These are phyloP conservation scores for Amphiprion percula DNA, from an alignment of 2,113 vertebrate species.

Conservation along the genomic window DNA sequence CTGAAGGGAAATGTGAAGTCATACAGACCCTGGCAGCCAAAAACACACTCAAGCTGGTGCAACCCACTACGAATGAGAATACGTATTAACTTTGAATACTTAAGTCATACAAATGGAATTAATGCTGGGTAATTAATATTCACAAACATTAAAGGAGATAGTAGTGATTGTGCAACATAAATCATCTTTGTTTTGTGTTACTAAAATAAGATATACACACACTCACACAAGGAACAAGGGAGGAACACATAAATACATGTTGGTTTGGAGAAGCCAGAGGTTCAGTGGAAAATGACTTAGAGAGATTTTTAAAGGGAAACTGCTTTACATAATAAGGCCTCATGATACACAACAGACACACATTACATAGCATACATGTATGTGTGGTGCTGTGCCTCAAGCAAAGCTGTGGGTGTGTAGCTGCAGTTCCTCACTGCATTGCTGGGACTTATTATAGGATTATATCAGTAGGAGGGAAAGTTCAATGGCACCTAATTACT, in stretches of 20 bases:
- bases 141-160: background rate
- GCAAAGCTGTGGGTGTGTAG: slow-evolving; percentile 12
- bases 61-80: background rate
- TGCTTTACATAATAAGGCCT: slow-evolving; percentile 28
- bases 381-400: background rate
- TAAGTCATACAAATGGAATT: background rate
- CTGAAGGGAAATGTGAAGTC: slow-evolving; percentile 75
- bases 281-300: slow-evolving; percentile 45
- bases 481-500: background rate
- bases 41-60: slow-evolving; percentile 33
- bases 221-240: background rate
- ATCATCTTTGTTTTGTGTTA: slow-evolving; percentile 8
- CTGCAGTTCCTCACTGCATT: background rate
- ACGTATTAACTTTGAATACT: slow-evolving; percentile 2
- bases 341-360: background rate
- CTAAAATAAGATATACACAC: background rate
- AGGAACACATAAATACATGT: slow-evolving; percentile 15
- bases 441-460: slow-evolving; percentile 6
- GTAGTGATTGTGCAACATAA: background rate
- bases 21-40: slow-evolving; percentile 58
- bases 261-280: slow-evolving; percentile 29
- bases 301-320: slow-evolving; percentile 43
- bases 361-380: background rate
- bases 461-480: slow-evolving; percentile 4
- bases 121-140: background rate